Evolutionary conservation across 2,113 vertebrate species (phyloP), one percentile per base, ranked within the genome.

Genomic region (Paramormyrops kingsleyae): DNA sequence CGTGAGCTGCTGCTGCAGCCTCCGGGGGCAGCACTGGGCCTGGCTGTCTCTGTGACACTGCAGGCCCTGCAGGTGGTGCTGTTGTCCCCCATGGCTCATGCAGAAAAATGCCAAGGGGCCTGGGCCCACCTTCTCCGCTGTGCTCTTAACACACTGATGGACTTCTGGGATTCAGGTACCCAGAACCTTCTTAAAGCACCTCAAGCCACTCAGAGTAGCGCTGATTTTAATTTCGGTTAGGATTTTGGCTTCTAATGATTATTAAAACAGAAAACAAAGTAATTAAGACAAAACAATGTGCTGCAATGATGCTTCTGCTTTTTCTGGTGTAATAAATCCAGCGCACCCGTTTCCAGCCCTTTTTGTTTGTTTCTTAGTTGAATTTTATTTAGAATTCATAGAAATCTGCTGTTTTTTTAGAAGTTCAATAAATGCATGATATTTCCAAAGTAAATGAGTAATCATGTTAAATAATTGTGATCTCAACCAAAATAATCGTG

Each of bases 31-130:
- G 94, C 93, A 27, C 89, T 96, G 59, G 93, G 93, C 24, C 52
- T 94, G 87, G 94, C 97, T 0, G 95, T 95, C 27, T 94, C 96
- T 91, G 96, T 96, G 39, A 94, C 95, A 42, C 92, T 99, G 0
- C 97, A 97, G 92, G 97, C 97, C 83, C 95, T 99, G 56, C 97
- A 96, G 92, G 94, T 93, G 2, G 94, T 98, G 74, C 56, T 98
- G 39, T 96, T 96, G 59, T 98, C 96, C 86, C 97, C 98, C 0
- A 97, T 99, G 98, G 97, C 97, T 92, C 95, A 94, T 10, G 97
- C 96, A 89, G 98, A 99, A 93, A 99, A 99, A 93, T 97, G 97
- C 89, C 92, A 92, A 4, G 94, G 90, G 50, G 96, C 97, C 56
- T 99, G 98, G 98, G 97, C 93, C 9, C 92, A 94, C 86, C 95